Evolutionary conservation across 2,113 vertebrate species (phyloP).

Genomic region (Callipepla californica): DNA sequence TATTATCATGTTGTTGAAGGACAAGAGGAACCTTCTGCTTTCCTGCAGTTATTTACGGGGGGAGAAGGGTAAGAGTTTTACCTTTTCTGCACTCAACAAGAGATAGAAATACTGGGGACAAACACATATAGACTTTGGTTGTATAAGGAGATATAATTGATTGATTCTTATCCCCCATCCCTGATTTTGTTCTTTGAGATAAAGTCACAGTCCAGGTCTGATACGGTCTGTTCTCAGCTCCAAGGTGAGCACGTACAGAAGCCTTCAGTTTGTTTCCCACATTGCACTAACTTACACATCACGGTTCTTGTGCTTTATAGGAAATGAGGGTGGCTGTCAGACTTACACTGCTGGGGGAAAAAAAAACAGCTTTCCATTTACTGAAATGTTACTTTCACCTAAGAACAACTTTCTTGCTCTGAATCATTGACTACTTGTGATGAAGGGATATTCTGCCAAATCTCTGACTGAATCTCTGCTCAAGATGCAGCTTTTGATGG

Average conservation of each 20-base stretch:
- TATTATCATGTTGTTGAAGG: not conserved
- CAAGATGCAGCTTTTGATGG: not conserved
- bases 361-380: not conserved
- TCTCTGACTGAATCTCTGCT: not conserved
- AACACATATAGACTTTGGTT: not conserved
- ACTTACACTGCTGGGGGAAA: not conserved
- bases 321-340: not conserved
- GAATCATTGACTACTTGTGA: not conserved
- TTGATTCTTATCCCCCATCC: not conserved
- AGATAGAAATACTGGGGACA: not conserved
- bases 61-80: not conserved
- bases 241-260: constrained; percentile 15
- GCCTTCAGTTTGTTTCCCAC: not conserved
- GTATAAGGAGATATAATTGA: not conserved
- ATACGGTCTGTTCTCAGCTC: not conserved
- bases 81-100: not conserved
- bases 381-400: not conserved
- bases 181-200: not conserved
- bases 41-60: not conserved
- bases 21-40: not conserved
- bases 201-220: not conserved
- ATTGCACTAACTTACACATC: not conserved
- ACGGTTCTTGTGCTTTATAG: not conserved
- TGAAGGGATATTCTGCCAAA: not conserved
- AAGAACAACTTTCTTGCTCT: not conserved